Conservation (phyloP, 1,140 invertebrate genomes). For the Aphis gossypii region DNA sequence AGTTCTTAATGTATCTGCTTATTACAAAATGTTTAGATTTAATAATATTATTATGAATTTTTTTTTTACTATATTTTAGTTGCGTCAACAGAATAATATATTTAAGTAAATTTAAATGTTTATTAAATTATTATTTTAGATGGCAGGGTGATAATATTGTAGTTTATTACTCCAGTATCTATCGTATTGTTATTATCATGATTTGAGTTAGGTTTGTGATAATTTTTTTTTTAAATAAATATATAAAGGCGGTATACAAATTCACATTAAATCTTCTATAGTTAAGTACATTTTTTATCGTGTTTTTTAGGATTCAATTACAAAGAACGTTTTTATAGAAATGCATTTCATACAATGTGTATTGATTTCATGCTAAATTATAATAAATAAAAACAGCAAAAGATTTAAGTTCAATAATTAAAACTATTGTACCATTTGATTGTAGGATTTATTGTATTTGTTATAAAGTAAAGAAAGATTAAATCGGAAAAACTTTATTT, state of each 20-base stretch:
- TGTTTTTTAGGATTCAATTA: neutral
- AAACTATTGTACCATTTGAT: neutral
- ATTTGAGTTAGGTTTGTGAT: neutral
- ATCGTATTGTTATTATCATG: neutral
- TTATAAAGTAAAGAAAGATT: neutral
- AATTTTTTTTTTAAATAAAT: neutral
- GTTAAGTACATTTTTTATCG: neutral
- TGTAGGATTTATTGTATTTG: neutral
- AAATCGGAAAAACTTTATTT: neutral
- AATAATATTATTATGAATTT: neutral
- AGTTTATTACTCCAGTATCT: neutral
- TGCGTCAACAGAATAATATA: neutral
- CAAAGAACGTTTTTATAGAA: neutral
- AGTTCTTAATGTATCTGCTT: neutral
- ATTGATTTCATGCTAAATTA: neutral
- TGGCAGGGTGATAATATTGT: neutral
- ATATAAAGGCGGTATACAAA: neutral
- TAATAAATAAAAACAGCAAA: neutral
- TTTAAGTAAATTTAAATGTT: neutral
- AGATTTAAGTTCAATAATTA: neutral
- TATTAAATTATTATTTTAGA: neutral
- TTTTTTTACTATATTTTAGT: neutral
- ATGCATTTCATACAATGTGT: neutral
- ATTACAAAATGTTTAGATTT: neutral
- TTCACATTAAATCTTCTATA: neutral